phyloP scores from a whole-genome alignment of 2,113 vertebrate species.

The Ondatra zibethicus region DNA sequence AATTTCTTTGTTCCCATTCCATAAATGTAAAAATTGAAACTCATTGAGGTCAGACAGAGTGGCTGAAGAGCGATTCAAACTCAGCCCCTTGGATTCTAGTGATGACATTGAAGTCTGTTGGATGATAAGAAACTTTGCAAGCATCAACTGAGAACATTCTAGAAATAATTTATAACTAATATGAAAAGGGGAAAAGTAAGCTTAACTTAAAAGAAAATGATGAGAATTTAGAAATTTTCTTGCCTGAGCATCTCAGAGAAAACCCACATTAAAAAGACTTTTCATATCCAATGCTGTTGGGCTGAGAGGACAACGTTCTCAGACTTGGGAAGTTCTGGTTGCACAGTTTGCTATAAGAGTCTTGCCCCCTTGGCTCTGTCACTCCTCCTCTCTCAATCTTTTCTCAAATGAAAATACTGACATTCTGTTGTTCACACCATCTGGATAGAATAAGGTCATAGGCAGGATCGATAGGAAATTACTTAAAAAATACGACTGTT shows the following conservation, averaged over 20 bases:
- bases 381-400: neutral
- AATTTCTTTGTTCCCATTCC: neutral
- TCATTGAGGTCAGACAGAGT: neutral
- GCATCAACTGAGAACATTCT: neutral
- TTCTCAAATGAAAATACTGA: conserved; percentile 5
- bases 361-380: neutral
- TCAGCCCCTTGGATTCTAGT: neutral
- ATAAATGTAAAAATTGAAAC: neutral
- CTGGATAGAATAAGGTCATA: neutral
- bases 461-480: neutral
- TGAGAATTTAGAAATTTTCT: neutral
- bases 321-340: neutral
- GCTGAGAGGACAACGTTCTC: neutral
- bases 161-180: conserved; percentile 1
- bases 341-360: neutral
- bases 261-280: neutral
- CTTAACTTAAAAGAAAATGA: conserved; percentile 40
- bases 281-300: neutral
- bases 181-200: neutral
- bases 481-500: neutral
- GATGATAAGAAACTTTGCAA: conserved; percentile 16
- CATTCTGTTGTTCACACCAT: neutral
- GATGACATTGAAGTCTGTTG: neutral
- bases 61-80: neutral
- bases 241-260: neutral